These are phyloP conservation scores for Sinosuthora webbiana DNA, from an alignment of 2,113 vertebrate species.

Conservation along the genomic window DNA sequence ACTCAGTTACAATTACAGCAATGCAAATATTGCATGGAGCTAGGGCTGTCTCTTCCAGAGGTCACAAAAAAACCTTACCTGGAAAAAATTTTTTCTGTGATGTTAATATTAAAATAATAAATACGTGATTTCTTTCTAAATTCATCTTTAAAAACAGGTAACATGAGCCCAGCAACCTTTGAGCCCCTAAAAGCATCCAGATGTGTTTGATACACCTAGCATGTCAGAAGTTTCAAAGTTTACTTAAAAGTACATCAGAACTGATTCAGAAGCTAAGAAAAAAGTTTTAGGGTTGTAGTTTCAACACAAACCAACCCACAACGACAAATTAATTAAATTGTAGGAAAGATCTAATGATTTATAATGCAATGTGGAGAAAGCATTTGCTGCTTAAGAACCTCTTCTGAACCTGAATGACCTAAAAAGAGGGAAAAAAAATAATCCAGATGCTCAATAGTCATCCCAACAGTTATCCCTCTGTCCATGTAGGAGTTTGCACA, in stretches of 20 bases:
- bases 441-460: not conserved
- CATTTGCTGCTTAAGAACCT: not conserved
- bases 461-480: not conserved
- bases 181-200: not conserved
- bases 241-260: not conserved
- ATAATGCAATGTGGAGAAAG: not conserved
- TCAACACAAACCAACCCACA: not conserved
- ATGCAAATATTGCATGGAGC: not conserved
- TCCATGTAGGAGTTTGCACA: not conserved
- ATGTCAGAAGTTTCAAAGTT: not conserved
- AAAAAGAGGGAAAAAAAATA: not conserved
- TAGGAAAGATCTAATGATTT: not conserved
- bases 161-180: not conserved
- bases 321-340: not conserved
- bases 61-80: not conserved
- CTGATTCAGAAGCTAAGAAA: not conserved
- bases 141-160: not conserved
- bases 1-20: not conserved
- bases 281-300: not conserved
- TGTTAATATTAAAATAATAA: not conserved
- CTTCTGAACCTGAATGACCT: not conserved
- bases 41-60: not conserved
- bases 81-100: not conserved
- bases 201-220: not conserved
- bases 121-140: not conserved